Base-by-base conservation (phyloP, 2,797 vertebrate species). In the Cuniculus paca region DNA sequence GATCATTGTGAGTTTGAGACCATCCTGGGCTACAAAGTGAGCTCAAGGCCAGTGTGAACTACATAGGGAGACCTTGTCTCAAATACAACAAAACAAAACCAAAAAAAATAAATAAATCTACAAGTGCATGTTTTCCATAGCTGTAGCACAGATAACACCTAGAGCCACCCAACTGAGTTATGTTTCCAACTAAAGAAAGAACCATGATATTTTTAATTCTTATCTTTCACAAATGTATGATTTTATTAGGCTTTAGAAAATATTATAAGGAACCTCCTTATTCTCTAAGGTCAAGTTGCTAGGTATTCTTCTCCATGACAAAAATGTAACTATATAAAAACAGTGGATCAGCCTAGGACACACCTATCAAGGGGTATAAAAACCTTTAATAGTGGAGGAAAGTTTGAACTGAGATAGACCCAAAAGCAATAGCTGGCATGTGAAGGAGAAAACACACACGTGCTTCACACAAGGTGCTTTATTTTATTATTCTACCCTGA, bases 51-150 rank as follows among this genome's bases (percentile, higher is more conserved):
- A 54, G 16, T 16, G 16, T 54, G 52, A 54, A 54, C 52, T 54
- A 16, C 52, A 17, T 54, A 54, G 4, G 3, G 52, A 54, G 52
- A 19, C 52, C 52, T 16, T 54, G 16, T 14, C 16, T 54, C 52
- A 54, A 19, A n/a, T n/a, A n/a, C n/a, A 54, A 17, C 50, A 52
- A 52, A 54, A 54, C 52, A 81, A 94, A 88, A 54, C 42, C n/a
- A n/a, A n/a, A n/a, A n/a, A n/a, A n/a, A 75, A 80, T 60, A 45
- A 92, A 93, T 86, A 77, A 94, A 88, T 39, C 42, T 80, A 80
- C 68, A 75, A 74, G 28, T 8, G 31, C 90, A 65, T 60, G 12
- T 82, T 91, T 74, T 54, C 10, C 34, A 2, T 84, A 39, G 70
- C 22, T 56, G 42, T 48, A 80, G 6, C 26, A 70, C 24, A 7